A percentile compares a stretch with the other conserved stretches of the same genome.
Conservation (phyloP, 1,140 invertebrate species). For the Hydropsyche tenuis region DNA sequence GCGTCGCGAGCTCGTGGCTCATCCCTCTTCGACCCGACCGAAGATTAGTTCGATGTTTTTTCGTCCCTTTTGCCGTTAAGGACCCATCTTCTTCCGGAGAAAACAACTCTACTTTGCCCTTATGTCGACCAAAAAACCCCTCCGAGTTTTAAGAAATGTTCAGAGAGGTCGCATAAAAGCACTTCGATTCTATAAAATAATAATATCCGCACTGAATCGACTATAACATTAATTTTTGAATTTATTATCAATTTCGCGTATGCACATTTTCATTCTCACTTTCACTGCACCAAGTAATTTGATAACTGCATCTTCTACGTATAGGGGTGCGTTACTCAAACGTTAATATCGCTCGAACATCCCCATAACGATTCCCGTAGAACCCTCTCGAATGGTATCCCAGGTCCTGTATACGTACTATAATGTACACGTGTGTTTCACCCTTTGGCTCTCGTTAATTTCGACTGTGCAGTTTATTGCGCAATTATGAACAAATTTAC, state of each 20-base stretch:
- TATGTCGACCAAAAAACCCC: background rate
- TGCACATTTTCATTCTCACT: no score
- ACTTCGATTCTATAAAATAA: no score
- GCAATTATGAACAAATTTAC: slow-evolving; percentile 27
- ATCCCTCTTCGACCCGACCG: background rate
- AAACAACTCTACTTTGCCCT: background rate
- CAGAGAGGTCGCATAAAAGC: no score
- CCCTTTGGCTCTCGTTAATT: background rate
- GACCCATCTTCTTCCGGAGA: background rate
- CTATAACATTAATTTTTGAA: no score
- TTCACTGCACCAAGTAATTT: background rate
- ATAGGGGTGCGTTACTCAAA: no score
- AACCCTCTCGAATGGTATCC: background rate
- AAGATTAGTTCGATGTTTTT: slow-evolving; percentile 18
- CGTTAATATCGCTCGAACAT: no score
- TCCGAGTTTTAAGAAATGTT: no score
- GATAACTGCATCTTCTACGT: background rate
- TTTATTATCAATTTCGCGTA: no score
- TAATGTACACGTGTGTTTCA: background rate
- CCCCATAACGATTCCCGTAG: background rate
- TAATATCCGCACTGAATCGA: no score
- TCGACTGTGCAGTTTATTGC: slow-evolving; percentile 21
- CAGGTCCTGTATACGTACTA: background rate
- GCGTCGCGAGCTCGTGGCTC: background rate
- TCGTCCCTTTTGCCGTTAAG: no score